These are phyloP conservation scores for Poecile atricapillus DNA, from an alignment of 2,113 vertebrate species.

Conservation along the genomic window DNA sequence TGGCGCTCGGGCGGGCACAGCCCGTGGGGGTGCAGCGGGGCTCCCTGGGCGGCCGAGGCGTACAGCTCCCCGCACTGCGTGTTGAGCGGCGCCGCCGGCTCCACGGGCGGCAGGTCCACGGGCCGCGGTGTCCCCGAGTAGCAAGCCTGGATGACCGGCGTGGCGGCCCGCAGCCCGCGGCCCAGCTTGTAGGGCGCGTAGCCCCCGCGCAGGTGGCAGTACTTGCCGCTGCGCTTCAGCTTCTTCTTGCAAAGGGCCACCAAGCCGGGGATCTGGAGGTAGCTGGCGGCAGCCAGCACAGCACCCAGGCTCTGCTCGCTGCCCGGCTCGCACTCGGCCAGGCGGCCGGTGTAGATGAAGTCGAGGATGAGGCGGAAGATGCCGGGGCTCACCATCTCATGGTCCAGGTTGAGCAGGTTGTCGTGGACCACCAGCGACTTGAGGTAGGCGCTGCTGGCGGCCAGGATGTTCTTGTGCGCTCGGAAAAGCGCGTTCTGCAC, in stretches of 20 bases:
- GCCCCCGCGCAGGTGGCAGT: conserved; percentile 84
- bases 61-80: conserved; percentile 90
- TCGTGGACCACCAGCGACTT: conserved; percentile 98
- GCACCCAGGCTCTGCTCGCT: conserved; percentile 87
- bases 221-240: conserved; percentile 91
- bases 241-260: conserved; percentile 96
- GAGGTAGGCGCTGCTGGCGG: conserved; percentile 99
- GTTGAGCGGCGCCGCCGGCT: conserved; percentile 76
- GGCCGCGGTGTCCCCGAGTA: conserved; percentile 77
- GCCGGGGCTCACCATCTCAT: conserved; percentile 99
- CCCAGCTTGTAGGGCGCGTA: conserved; percentile 85
- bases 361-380: conserved; percentile 97
- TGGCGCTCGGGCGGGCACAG: conserved; percentile 80
- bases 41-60: conserved; percentile 81
- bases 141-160: conserved; percentile 93
- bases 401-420: conserved; percentile 98
- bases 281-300: conserved; percentile 92
- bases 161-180: conserved; percentile 81
- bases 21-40: conserved; percentile 78
- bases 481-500: conserved; percentile 99
- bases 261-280: conserved; percentile 95
- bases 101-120: conserved; percentile 69
- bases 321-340: conserved; percentile 83
- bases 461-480: conserved; percentile 99
- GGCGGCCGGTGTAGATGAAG: conserved; percentile 96